Percentiles rank a stretch among this genome's conserved stretches.
Conservation (phyloP, 2,888 invertebrate species). For the Ecliptopera silaceata region DNA sequence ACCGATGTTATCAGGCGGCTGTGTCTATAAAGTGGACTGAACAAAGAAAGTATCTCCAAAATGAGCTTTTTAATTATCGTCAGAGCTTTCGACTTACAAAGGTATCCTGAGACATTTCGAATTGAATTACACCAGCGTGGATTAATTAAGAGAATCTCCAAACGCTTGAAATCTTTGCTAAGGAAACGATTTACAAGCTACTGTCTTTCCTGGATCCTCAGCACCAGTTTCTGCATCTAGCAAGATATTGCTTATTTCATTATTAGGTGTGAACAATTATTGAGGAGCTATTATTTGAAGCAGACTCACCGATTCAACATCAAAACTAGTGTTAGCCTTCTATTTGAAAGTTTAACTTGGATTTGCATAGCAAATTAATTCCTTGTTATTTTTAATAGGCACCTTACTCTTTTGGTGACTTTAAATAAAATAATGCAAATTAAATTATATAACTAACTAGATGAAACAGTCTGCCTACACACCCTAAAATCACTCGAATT, state of each 20-base stretch:
- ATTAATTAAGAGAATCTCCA: slow-evolving; percentile 21
- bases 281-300: too few species aligned
- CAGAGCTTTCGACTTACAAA: slow-evolving; percentile 26
- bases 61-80: slow-evolving; percentile 43
- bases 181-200: not conserved
- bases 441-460: too few species aligned
- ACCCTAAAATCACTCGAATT: too few species aligned
- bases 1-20: not conserved
- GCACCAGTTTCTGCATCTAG: not conserved
- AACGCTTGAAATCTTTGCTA: slow-evolving; percentile 9
- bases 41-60: slow-evolving; percentile 34
- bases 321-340: too few species aligned
- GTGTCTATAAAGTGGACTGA: slow-evolving; percentile 36
- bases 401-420: too few species aligned
- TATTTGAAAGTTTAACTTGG: too few species aligned
- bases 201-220: not conserved
- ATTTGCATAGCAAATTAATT: too few species aligned
- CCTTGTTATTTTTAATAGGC: too few species aligned
- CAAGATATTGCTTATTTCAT: not conserved
- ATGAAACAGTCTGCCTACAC: too few species aligned
- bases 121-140: slow-evolving; percentile 16
- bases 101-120: slow-evolving; percentile 12
- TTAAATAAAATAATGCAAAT: too few species aligned
- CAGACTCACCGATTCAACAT: too few species aligned
- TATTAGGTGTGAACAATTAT: too few species aligned